Evolutionary conservation across 2,797 vertebrate genomes (phyloP), one percentile per base, ranked within the genome.

Genomic region (Luscinia megarhynchos): DNA sequence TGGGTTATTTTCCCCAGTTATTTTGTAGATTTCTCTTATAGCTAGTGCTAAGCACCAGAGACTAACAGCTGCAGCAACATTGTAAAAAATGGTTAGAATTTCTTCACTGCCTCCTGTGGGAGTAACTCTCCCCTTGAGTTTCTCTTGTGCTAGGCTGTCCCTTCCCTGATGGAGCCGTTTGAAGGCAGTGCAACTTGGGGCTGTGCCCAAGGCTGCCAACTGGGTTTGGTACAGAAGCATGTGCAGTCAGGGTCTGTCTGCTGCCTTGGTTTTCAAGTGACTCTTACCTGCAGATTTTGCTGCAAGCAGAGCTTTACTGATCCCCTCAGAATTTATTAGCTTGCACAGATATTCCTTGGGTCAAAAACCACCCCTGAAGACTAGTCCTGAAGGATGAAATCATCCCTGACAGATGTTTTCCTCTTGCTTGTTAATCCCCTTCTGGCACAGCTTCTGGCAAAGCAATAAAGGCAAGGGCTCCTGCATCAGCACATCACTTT

Each of bases 321-420:
- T 64, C 57, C 41, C 76, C 46, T 34, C 0, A 11, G 66, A 77
- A 72, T 91, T 89, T 18, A 48, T 83, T 89, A 54, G 41, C 81
- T 93, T 89, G 77, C 64, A 69, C 38, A 89, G 64, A 75, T 93
- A 90, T 36, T 83, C 72, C 30, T 89, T 92, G 68, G 72, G 83
- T 94, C 46, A 72, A 61, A 95, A 89, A 55, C 11, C 41, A 68
- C 26, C 40, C 75, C 59, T 2, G 6, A 90, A 80, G 41, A 51
- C 78, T 75, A 50, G 29, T 87, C 17, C 62, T 89, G 86, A 74
- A 74, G 68, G 78, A 87, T 83, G 72, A 92, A 92, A 70, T 62
- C 72, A 66, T 92, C 68, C 50, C 61, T 81, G 79, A 91, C 90
- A 94, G 90, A 91, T 92, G 79, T 92, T 89, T 95, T 91, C 57